Percentiles rank a stretch among this genome's conserved stretches.
Evolutionary conservation across 2,113 vertebrate species (phyloP).

Genomic region (Galbula dea): DNA sequence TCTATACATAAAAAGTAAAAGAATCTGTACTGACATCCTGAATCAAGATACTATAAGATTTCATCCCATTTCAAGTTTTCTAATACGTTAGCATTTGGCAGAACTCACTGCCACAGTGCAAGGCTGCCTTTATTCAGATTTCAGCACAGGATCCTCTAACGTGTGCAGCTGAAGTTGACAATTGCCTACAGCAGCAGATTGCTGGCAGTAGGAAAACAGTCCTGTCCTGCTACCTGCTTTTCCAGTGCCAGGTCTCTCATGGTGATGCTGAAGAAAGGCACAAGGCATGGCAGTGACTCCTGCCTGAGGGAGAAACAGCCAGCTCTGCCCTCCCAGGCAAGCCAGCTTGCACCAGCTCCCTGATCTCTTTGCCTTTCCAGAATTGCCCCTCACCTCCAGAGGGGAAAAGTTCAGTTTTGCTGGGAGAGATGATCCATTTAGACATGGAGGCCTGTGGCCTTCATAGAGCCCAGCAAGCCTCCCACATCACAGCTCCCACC

Average conservation of each 20-base stretch:
- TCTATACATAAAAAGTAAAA: neutral
- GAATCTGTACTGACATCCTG: neutral
- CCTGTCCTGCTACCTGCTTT: neutral
- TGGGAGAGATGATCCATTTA: neutral
- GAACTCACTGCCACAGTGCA: neutral
- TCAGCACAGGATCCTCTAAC: accelerated
- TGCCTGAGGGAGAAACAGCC: neutral
- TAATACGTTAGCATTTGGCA: neutral
- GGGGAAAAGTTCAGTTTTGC: neutral
- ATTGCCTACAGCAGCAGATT: neutral
- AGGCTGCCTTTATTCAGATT: neutral
- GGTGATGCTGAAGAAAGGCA: neutral
- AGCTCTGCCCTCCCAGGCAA: neutral
- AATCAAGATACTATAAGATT: neutral
- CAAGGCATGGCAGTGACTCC: accelerated
- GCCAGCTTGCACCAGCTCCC: neutral
- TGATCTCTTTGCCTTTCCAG: neutral
- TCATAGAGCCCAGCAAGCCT: neutral
- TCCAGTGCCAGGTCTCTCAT: neutral
- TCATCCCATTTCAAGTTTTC: neutral
- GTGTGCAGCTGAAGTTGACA: accelerated
- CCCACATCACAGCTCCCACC: no score
- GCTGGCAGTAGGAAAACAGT: neutral
- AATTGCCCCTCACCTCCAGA: neutral
- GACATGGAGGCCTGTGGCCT: neutral